These are phyloP conservation scores for Hydrocynus forskahlii DNA, from an alignment of 2,797 vertebrate genomes.

Conservation along the genomic window DNA sequence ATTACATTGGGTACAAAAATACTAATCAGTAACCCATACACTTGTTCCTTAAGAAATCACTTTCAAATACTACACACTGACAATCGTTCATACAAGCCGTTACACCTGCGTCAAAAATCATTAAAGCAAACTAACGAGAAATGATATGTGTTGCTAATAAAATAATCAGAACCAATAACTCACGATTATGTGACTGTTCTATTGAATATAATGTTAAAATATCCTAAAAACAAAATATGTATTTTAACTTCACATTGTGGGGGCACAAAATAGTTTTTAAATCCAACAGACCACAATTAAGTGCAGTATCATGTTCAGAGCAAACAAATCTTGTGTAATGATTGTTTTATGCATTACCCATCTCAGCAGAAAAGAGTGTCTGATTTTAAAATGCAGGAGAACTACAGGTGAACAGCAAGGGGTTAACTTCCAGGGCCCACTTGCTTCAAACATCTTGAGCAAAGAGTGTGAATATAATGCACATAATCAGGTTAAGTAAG, in stretches of 20 bases:
- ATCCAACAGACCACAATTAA: not conserved
- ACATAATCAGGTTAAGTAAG: not conserved
- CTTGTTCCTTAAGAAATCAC: not conserved
- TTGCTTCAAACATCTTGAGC: not conserved
- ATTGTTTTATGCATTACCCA: not conserved
- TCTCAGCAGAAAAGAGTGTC: not conserved
- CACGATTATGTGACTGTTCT: slow-evolving; percentile 10
- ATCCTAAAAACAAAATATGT: not conserved
- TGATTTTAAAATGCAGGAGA: not conserved
- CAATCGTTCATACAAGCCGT: not conserved
- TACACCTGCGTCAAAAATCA: not conserved
- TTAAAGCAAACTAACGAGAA: not conserved
- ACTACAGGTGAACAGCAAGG: not conserved
- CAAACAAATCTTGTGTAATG: not conserved
- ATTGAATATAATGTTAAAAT: not conserved
- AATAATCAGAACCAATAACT: slow-evolving; percentile 5
- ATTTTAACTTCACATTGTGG: slow-evolving; percentile 33
- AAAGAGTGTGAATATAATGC: not conserved
- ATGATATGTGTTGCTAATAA: slow-evolving; percentile 5
- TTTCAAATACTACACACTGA: not conserved
- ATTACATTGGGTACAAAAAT: not conserved
- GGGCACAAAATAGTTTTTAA: slow-evolving; percentile 8
- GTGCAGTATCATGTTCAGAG: not conserved
- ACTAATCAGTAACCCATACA: not conserved
- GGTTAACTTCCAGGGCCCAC: not conserved